Evolutionary conservation across 37 sponge, comb jelly and placozoan genomes (phyloP).

Genomic region (Crambe crambe): DNA sequence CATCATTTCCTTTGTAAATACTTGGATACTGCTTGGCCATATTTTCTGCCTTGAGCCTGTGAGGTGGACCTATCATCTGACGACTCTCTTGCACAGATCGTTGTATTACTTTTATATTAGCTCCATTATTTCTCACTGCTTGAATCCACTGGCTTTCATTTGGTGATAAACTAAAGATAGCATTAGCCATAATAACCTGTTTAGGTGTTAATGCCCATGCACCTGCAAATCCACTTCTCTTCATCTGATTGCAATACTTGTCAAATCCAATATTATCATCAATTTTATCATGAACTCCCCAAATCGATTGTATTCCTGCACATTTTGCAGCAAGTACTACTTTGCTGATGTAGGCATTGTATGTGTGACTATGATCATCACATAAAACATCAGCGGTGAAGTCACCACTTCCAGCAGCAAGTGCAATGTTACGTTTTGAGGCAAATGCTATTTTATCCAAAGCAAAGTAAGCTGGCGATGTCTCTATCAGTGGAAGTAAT

Average conservation of each 20-base stretch:
- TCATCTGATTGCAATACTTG: conserved; percentile 26
- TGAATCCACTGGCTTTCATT: neutral
- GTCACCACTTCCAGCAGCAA: conserved; percentile 23
- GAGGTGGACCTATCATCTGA: too few species aligned
- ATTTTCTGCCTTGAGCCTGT: too few species aligned
- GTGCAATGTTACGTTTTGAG: neutral
- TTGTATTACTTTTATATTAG: conserved; percentile 21
- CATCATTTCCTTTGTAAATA: too few species aligned
- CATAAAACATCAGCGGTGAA: conserved; percentile 23
- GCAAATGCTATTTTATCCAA: neutral
- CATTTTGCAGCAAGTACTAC: conserved; percentile 32
- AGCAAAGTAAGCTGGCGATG: neutral
- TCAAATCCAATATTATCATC: conserved; percentile 33
- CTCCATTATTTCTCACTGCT: neutral
- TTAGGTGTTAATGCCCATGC: conserved; percentile 29
- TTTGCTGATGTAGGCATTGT: conserved; percentile 19
- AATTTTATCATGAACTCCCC: conserved; percentile 44
- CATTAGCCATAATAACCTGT: conserved; percentile 4
- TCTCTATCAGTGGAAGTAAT: neutral
- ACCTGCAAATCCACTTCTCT: conserved; percentile 25
- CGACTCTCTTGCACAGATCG: too few species aligned
- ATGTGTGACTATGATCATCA: conserved; percentile 38
- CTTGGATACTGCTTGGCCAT: too few species aligned
- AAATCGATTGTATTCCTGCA: conserved; percentile 15
- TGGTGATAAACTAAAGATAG: neutral